phyloP scores from a whole-genome alignment of 92 coral and sea anemone species.

The Actinernus sp. region DNA sequence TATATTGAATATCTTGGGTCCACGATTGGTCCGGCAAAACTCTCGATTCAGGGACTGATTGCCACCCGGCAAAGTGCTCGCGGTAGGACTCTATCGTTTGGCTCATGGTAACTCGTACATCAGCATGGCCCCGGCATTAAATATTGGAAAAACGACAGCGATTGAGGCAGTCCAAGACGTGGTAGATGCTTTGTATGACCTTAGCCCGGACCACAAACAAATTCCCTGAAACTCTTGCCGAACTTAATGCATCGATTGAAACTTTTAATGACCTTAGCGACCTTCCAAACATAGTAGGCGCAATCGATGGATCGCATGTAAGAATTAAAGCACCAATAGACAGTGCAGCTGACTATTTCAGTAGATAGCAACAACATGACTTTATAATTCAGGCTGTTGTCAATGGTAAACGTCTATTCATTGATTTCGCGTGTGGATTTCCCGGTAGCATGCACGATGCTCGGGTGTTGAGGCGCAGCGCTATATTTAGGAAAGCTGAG shows the following conservation, averaged over 20 bases:
- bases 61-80: constrained; percentile 43
- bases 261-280: constrained; percentile 22
- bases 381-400: constrained; percentile 51
- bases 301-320: constrained; percentile 50
- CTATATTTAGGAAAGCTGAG: constrained; percentile 32
- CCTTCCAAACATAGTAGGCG: constrained; percentile 28
- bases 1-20: constrained; percentile 17
- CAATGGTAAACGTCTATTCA: constrained; percentile 29
- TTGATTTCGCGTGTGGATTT: constrained; percentile 53
- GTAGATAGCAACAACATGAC: constrained; percentile 47
- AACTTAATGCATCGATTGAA: constrained; percentile 7
- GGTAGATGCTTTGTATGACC: constrained; percentile 2
- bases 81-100: constrained; percentile 43
- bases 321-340: constrained; percentile 46
- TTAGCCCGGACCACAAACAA: background rate
- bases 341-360: constrained; percentile 41
- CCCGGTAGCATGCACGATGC: constrained; percentile 65
- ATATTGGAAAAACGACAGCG: constrained; percentile 6
- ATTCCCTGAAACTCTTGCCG: constrained; percentile 31
- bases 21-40: constrained; percentile 41
- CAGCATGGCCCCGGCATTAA: too few species aligned
- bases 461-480: constrained; percentile 21
- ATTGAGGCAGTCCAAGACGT: constrained; percentile 1
- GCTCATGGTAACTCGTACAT: constrained; percentile 62
- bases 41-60: constrained; percentile 35